These are phyloP conservation scores for Sphaerophoria taeniata DNA, from an alignment of 2,888 invertebrate genomes.

Conservation along the genomic window DNA sequence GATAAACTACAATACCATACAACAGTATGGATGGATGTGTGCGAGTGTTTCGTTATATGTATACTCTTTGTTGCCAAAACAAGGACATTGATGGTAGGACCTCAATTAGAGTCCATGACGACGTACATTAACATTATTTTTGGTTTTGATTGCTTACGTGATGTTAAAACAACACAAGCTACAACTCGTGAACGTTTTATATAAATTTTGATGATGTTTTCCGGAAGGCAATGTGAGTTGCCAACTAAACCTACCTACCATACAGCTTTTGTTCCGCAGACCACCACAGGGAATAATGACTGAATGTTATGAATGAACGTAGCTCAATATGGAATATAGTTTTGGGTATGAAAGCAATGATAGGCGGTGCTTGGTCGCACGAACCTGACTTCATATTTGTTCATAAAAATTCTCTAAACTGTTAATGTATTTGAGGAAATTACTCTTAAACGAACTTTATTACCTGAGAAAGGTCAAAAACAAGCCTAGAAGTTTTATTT, in stretches of 20 bases:
- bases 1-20: neutral
- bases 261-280: no score
- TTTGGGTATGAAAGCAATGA: no score
- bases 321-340: no score
- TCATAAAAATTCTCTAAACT: no score
- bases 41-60: neutral
- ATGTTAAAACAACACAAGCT: constrained; percentile 8
- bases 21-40: neutral
- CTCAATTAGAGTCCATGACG: constrained; percentile 24
- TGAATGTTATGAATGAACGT: no score
- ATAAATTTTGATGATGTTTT: constrained; percentile 14
- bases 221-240: neutral
- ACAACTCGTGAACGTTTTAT: constrained; percentile 1
- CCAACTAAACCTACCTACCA: neutral
- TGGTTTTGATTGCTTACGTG: constrained; percentile 37
- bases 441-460: no score
- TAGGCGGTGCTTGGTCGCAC: no score
- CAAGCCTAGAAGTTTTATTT: no score
- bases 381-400: no score
- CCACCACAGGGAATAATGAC: no score
- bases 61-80: neutral
- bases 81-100: constrained; percentile 28
- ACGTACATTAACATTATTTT: neutral
- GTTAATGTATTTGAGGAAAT: no score
- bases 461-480: no score